Evolutionary conservation across 1,140 invertebrate species (phyloP).

Genomic region (Bicyclus anynana): DNA sequence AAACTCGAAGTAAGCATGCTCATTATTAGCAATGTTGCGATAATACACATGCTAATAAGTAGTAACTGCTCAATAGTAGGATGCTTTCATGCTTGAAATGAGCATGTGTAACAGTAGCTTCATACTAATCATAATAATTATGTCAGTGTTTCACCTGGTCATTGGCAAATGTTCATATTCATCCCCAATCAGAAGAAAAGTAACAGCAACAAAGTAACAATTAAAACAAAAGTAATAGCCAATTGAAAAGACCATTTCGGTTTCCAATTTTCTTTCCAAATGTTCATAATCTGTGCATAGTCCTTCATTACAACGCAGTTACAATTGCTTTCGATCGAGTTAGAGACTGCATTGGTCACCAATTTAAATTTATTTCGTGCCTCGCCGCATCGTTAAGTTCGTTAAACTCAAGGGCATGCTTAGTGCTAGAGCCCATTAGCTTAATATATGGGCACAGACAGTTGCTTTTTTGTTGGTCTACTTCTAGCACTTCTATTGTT

Average conservation of each 20-base stretch:
- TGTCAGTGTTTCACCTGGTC: no score
- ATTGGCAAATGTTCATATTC: not conserved
- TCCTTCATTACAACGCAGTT: constrained; percentile 26
- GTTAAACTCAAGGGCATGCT: constrained; percentile 54
- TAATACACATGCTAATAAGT: no score
- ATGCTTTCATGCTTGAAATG: no score
- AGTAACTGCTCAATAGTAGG: no score
- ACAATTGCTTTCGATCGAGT: constrained; percentile 23
- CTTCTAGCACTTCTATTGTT: constrained; percentile 28
- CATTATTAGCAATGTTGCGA: no score
- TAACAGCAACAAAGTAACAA: no score
- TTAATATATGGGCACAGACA: constrained; percentile 48
- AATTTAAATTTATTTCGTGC: constrained; percentile 58
- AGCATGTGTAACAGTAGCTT: no score
- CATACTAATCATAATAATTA: no score
- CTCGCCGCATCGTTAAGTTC: constrained; percentile 51
- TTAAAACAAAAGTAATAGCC: not conserved
- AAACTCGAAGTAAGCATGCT: no score
- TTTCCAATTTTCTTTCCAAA: not conserved
- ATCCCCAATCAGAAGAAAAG: not conserved
- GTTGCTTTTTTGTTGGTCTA: constrained; percentile 45
- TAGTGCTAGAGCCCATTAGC: constrained; percentile 50
- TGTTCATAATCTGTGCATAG: constrained; percentile 7
- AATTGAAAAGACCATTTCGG: not conserved
- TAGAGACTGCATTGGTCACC: constrained; percentile 33